These are phyloP conservation scores for Poeciliopsis turneri DNA, from an alignment of 2,797 vertebrate genomes.

Conservation along the genomic window DNA sequence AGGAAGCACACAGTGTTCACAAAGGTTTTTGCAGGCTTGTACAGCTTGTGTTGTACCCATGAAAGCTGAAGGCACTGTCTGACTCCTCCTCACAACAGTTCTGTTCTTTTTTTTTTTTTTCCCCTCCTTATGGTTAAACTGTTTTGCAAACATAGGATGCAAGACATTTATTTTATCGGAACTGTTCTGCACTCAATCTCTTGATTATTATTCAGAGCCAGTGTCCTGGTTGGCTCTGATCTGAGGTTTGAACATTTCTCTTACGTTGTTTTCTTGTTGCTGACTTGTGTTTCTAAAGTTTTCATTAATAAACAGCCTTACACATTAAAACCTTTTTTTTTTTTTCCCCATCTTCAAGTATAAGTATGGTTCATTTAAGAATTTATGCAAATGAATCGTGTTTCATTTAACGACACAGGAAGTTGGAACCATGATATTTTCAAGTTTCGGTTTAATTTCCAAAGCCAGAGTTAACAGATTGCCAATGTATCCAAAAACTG, in stretches of 20 bases:
- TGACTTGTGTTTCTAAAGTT: slow-evolving; percentile 65
- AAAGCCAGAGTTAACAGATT: slow-evolving; percentile 14
- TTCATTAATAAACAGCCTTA: slow-evolving; percentile 71
- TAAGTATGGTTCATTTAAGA: background rate
- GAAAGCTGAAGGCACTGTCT: slow-evolving; percentile 37
- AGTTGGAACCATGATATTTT: background rate
- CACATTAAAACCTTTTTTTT: slow-evolving; percentile 12
- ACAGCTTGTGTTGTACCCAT: slow-evolving; percentile 43
- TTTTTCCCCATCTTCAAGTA: background rate
- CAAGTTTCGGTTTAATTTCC: slow-evolving; percentile 18
- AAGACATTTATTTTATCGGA: slow-evolving; percentile 48
- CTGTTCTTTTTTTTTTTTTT: slow-evolving; percentile 13
- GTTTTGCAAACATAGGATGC: slow-evolving; percentile 41
- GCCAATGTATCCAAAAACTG: slow-evolving; percentile 37
- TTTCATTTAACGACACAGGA: background rate
- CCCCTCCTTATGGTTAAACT: slow-evolving; percentile 30
- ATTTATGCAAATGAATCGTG: background rate
- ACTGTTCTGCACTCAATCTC: slow-evolving; percentile 33
- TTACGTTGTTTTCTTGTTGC: slow-evolving; percentile 52
- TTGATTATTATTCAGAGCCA: slow-evolving; percentile 17
- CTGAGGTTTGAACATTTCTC: slow-evolving; percentile 28
- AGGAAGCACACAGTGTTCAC: slow-evolving; percentile 26
- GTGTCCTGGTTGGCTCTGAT: background rate
- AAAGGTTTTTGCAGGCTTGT: slow-evolving; percentile 35
- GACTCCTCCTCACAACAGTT: slow-evolving; percentile 29